Base-by-base conservation (phyloP, 2,797 vertebrate genomes). In the Ctenopoma kingsleyae region DNA sequence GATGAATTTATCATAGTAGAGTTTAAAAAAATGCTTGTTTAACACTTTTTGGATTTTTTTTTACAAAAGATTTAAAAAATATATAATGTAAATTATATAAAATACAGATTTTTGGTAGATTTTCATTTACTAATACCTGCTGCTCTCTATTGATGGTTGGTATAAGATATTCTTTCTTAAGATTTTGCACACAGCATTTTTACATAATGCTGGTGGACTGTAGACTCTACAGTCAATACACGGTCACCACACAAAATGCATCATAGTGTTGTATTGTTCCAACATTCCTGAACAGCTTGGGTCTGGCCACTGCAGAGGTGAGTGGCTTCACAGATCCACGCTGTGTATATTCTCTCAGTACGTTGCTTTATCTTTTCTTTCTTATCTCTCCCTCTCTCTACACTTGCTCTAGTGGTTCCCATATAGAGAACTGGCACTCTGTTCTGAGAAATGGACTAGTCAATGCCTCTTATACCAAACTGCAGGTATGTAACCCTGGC, bases 341-440 rank as follows among this genome's bases (percentile, higher is more conserved):
- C 51, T 51, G 60, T 76, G 65, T 55, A 10, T 78, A 51, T 51
- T 71, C 65, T 71, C 49, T 46, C 60, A 65, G 48, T 59, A 73
- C 65, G 83, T 67, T 85, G 58, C 75, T 66, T 81, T 71, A 71
- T 82, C 52, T 87, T 68, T 86, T 71, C 54, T 86, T 65, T 87
- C 67, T 80, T 53, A 43, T 87, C 64, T 88, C 68, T 84, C 62
- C 78, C 62, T 91, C 79, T 91, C 76, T 85, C 87, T 91, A 81
- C 81, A 87, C 86, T 85, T 87, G 78, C 81, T 93, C 65, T 93
- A 99, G 98, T 84, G 98, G 98, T 94, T 99, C 98, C 94, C 98
- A 99, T 94, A 99, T 99, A 94, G 98, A 99, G 94, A 99, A 99
- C 94, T 99, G 98, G 98, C 98, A 99, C 89, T 99, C 98, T 84